Conservation (phyloP, 2,797 vertebrate genomes). For the Gadopsis marmoratus region DNA sequence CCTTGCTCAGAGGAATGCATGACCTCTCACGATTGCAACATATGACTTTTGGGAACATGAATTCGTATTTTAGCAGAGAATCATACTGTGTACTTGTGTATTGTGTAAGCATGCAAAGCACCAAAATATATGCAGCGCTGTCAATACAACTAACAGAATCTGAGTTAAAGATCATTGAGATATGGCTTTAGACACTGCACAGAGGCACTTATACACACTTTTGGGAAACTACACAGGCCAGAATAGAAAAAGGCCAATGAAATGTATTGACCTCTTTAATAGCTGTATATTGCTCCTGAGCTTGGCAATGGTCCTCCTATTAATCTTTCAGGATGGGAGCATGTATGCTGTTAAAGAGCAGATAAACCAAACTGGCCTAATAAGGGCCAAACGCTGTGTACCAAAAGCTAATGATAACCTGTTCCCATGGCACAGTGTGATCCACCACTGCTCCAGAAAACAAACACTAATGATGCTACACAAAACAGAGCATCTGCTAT, state of each 20-base stretch:
- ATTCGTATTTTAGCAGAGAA: constrained; percentile 11
- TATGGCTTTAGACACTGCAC: constrained; percentile 27
- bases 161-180: constrained; percentile 18
- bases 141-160: background rate
- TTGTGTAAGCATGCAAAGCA: background rate
- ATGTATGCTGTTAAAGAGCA: constrained; percentile 48
- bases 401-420: constrained; percentile 63
- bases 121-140: background rate
- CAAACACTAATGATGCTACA: constrained; percentile 67
- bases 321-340: constrained; percentile 52
- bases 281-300: constrained; percentile 39
- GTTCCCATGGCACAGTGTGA: constrained; percentile 54
- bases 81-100: background rate
- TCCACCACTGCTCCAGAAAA: constrained; percentile 59
- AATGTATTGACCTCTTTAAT: constrained; percentile 45
- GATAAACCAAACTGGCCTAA: constrained; percentile 61
- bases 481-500: constrained; percentile 67
- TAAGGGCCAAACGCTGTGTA: constrained; percentile 47
- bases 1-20: constrained; percentile 15
- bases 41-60: constrained; percentile 16
- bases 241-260: constrained; percentile 4
- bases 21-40: constrained; percentile 1
- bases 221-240: background rate
- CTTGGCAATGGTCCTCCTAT: constrained; percentile 23
- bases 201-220: constrained; percentile 1